phyloP scores from a whole-genome alignment of 2,888 invertebrate genomes.

The Dasypolia templi region DNA sequence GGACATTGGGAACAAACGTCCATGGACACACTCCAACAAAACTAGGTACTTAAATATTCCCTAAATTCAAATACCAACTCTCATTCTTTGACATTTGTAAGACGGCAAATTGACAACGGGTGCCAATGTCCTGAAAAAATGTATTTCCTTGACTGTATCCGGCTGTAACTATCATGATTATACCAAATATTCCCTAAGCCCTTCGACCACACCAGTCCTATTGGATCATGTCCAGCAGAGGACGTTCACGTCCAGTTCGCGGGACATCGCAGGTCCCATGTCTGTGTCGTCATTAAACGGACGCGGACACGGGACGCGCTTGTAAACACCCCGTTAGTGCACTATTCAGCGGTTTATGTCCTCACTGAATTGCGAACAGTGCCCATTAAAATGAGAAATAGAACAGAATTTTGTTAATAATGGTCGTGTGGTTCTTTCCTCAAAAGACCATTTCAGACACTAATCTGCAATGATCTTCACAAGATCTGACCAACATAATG shows the following conservation, averaged over 20 bases:
- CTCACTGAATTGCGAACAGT: slow-evolving; percentile 27
- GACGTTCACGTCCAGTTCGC: neutral
- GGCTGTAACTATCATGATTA: neutral
- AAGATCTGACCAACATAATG: neutral
- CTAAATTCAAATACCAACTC: neutral
- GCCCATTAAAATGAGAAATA: slow-evolving; percentile 12
- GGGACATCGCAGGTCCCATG: slow-evolving; percentile 2
- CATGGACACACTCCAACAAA: no score
- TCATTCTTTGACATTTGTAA: neutral
- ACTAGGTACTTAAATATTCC: neutral
- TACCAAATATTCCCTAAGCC: neutral
- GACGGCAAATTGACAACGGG: neutral
- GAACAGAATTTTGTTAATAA: slow-evolving; percentile 26
- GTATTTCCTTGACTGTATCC: neutral
- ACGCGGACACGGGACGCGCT: slow-evolving; percentile 38
- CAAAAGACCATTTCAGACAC: neutral
- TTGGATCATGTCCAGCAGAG: neutral
- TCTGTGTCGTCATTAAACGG: slow-evolving; percentile 41
- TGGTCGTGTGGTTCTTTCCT: no score
- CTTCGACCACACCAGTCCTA: neutral
- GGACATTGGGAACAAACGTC: no score
- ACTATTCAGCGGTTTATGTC: slow-evolving; percentile 47
- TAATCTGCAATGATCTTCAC: no score
- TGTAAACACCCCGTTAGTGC: slow-evolving; percentile 56
- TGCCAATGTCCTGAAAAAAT: neutral